These are phyloP conservation scores for Sula dactylatra DNA, from an alignment of 2,113 vertebrate species.

Conservation along the genomic window DNA sequence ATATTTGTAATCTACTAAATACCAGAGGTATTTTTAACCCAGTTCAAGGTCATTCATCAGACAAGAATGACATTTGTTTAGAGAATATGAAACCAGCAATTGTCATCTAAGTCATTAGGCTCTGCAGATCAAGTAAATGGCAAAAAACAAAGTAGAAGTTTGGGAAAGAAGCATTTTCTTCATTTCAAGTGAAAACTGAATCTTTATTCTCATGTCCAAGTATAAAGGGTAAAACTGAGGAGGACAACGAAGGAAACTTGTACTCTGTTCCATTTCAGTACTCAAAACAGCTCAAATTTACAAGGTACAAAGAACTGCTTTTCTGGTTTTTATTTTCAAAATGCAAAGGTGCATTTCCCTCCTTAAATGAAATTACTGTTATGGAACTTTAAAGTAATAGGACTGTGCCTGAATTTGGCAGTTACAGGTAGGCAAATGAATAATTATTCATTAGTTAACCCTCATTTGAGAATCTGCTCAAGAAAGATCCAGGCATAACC, in stretches of 20 bases:
- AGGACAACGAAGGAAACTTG: neutral
- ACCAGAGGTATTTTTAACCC: slow-evolving; percentile 12
- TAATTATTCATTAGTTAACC: neutral
- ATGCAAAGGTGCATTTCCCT: neutral
- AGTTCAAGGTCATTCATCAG: neutral
- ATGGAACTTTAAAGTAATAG: neutral
- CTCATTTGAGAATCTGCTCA: neutral
- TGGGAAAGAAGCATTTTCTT: neutral
- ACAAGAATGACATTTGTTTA: neutral
- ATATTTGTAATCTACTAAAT: neutral
- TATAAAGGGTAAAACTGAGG: neutral
- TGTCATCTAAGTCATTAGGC: slow-evolving; percentile 50
- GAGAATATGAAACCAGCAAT: neutral
- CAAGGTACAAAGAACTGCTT: neutral
- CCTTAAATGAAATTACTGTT: slow-evolving; percentile 17
- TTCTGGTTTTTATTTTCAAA: neutral
- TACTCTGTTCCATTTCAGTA: neutral
- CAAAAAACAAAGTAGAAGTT: slow-evolving; percentile 1
- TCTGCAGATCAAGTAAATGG: slow-evolving; percentile 47
- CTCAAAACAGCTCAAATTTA: neutral
- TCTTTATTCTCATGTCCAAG: slow-evolving; percentile 16
- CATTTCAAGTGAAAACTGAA: slow-evolving; percentile 29
- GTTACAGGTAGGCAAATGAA: neutral
- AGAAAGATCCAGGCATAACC: neutral
- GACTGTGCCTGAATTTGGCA: neutral